phyloP scores from a whole-genome alignment of 1,140 invertebrate genomes.

The Drosophila truncata region DNA sequence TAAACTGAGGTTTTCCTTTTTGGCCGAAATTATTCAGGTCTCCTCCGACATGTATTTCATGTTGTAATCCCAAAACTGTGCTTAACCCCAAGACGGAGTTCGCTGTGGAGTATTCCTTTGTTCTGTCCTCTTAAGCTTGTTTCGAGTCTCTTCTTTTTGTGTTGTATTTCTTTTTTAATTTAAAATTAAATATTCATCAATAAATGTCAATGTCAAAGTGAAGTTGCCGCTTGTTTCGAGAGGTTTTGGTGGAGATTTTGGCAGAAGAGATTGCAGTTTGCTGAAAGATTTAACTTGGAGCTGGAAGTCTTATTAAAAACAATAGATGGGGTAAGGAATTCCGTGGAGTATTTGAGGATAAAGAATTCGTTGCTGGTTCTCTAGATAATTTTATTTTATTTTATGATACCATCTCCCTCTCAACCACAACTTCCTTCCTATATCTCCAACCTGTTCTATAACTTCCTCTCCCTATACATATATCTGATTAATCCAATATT shows the following conservation, averaged over 20 bases:
- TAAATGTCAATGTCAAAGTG: slow-evolving; percentile 55
- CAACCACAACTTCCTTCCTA: slow-evolving; percentile 32
- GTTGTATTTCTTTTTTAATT: slow-evolving; percentile 18
- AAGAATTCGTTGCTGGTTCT: background rate
- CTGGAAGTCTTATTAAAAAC: slow-evolving; percentile 6
- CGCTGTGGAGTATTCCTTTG: slow-evolving; percentile 45
- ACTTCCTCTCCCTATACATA: slow-evolving; percentile 14
- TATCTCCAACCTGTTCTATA: slow-evolving; percentile 3
- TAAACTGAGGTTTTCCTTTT: slow-evolving; percentile 28
- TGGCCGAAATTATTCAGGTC: slow-evolving; percentile 42
- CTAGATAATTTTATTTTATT: background rate
- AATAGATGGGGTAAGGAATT: slow-evolving; percentile 5
- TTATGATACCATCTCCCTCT: background rate
- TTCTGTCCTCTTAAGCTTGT: slow-evolving; percentile 53
- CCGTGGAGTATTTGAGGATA: background rate
- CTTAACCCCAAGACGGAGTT: slow-evolving; percentile 21
- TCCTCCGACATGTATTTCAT: slow-evolving; percentile 9
- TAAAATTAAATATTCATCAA: slow-evolving; percentile 60
- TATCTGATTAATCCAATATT: slow-evolving; percentile 10
- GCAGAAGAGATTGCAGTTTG: slow-evolving; percentile 28
- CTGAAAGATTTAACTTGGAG: slow-evolving; percentile 18
- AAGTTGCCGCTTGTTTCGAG: slow-evolving; percentile 29
- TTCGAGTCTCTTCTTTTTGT: background rate
- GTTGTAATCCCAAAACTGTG: slow-evolving; percentile 40
- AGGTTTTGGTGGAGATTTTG: slow-evolving; percentile 16